A percentile compares a stretch with the other conserved stretches of the same genome.
Conservation (phyloP, 2,797 vertebrate genomes). For the Pelobates cultripes region DNA sequence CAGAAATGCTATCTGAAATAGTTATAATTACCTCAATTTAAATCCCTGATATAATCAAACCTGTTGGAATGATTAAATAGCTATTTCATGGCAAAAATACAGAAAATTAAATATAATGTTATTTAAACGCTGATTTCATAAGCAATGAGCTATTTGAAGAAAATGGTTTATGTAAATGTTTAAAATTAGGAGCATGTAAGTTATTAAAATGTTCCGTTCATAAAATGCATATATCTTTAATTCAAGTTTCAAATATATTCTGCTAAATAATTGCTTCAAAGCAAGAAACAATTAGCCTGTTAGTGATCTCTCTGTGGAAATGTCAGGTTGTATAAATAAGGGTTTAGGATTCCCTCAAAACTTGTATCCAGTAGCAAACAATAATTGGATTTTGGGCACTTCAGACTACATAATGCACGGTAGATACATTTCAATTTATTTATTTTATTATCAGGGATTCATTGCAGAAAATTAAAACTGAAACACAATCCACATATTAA, state of each 20-base stretch:
- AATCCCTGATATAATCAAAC: constrained; percentile 4
- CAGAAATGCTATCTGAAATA: constrained; percentile 16
- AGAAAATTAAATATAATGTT: too few species aligned
- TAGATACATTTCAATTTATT: background rate
- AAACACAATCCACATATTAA: too few species aligned
- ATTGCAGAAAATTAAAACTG: too few species aligned
- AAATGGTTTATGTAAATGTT: constrained; percentile 14
- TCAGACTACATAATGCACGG: background rate
- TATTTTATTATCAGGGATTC: background rate
- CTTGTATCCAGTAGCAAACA: constrained; percentile 22
- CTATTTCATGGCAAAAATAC: constrained; percentile 12
- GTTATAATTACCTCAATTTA: constrained; percentile 9
- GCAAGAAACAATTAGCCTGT: constrained; percentile 32
- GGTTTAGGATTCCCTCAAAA: constrained; percentile 24
- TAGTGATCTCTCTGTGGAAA: constrained; percentile 32
- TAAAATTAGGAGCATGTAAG: background rate
- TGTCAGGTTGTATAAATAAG: constrained; percentile 22
- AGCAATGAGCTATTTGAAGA: background rate
- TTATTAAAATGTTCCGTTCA: constrained; percentile 17
- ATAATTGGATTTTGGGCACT: constrained; percentile 25
- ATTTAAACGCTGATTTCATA: background rate
- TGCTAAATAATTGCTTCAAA: constrained; percentile 28
- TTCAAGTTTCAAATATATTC: constrained; percentile 16
- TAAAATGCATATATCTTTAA: constrained; percentile 27
- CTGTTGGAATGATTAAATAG: constrained; percentile 1